Base-by-base conservation (phyloP, 2,797 vertebrate genomes). In the Sphenodon punctatus region DNA sequence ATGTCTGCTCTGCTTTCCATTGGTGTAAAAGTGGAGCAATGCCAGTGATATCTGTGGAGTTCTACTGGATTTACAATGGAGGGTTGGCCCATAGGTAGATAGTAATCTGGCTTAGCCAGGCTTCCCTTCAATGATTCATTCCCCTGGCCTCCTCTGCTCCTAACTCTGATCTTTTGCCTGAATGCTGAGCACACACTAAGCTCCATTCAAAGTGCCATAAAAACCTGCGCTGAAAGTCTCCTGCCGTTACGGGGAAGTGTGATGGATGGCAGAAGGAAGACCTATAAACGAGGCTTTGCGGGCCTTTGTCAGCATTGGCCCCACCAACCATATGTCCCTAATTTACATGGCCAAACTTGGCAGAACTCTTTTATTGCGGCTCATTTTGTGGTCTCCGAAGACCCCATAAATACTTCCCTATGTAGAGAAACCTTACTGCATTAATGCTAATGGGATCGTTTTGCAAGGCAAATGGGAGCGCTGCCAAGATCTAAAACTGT, bases 341-440 rank as follows among this genome's bases (percentile, higher is more conserved):
- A 93, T 94, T 93, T 95, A 93, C 92, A 70, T 84, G 68, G 91
- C 84, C 89, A 49, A 79, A 63, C 89, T 82, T 86, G 92, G 95
- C 91, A 93, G 88, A 90, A 92, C 80, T 85, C 90, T 86, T 78
- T 6, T 2, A 32, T 63, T 46, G 70, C 0, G 2, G 90, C 70
- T 95, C 92, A 75, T 90, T 95, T 79, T 91, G 92, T 84, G 92
- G 92, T 93, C 94, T 94, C 92, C 95, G 94, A 95, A 96, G 90
- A 95, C 94, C 96, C 92, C 94, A 91, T 87, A 92, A 95, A 88
- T 93, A 92, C 90, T 87, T 88, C 36, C 80, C 76, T 53, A 4
- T 27, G 34, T 1, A 41, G 65, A 72, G 80, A 27, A 67, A 77
- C 60, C 60, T 90, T 39, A 23, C 49, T 80, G 66, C 61, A 3